Evolutionary conservation across 2,797 vertebrate genomes (phyloP).

Genomic region (Coregonus sp.): DNA sequence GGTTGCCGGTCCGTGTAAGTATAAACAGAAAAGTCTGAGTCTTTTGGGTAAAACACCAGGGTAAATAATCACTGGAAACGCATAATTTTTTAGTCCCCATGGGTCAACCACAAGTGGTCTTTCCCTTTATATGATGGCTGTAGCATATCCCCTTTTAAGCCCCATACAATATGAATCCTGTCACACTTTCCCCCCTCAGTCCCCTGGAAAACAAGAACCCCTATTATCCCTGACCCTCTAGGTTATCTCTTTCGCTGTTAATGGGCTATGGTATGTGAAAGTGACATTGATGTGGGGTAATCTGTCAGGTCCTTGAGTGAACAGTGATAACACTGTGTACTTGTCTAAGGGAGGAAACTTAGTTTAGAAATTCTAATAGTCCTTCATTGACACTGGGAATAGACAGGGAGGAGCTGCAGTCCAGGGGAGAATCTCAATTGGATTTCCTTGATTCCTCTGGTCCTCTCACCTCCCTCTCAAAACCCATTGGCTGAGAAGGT

Average conservation of each 20-base stretch:
- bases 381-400: conserved; percentile 45
- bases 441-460: background rate
- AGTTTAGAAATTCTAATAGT: conserved; percentile 27
- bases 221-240: conserved; percentile 30
- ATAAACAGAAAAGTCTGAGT: background rate
- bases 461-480: too few relatives aligned
- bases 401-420: conserved; percentile 56
- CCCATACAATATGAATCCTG: conserved; percentile 32
- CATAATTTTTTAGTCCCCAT: conserved; percentile 65
- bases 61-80: too few relatives aligned
- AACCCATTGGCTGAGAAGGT: too few relatives aligned
- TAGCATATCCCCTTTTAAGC: conserved; percentile 36
- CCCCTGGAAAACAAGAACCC: conserved; percentile 10
- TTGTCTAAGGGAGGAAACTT: background rate
- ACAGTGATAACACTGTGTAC: background rate
- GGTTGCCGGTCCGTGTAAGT: background rate
- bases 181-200: conserved; percentile 30
- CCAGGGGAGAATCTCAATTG: background rate
- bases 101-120: conserved; percentile 63
- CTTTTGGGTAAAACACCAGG: conserved; percentile 19
- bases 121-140: conserved; percentile 56
- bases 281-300: conserved; percentile 34
- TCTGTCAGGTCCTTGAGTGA: conserved; percentile 32
- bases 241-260: conserved; percentile 10
- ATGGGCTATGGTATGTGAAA: conserved; percentile 30